Evolutionary conservation across 2,888 invertebrate species (phyloP).

Genomic region (Dynastes maya): DNA sequence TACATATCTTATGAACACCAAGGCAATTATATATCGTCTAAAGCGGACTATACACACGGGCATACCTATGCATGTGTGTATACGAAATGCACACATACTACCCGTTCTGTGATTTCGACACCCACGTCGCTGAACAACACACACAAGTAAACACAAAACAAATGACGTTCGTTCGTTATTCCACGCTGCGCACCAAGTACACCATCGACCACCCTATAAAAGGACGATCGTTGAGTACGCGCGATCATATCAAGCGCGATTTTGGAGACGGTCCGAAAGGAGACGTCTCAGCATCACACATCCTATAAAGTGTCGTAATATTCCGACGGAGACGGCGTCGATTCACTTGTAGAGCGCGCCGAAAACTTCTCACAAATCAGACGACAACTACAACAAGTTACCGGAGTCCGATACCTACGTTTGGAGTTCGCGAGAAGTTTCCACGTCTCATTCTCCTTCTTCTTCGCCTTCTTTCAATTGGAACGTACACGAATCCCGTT

Average conservation of each 20-base stretch:
- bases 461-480: not conserved
- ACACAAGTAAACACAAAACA: slow-evolving; percentile 40
- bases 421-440: slow-evolving; percentile 6
- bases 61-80: not conserved
- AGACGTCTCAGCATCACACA: slow-evolving; percentile 13
- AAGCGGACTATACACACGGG: not conserved
- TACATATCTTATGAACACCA: too few species aligned
- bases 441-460: not conserved
- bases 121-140: slow-evolving; percentile 36
- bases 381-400: slow-evolving; percentile 8
- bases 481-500: not conserved
- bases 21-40: too few species aligned
- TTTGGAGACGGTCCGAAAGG: slow-evolving; percentile 34
- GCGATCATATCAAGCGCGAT: slow-evolving; percentile 49
- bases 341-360: slow-evolving; percentile 39
- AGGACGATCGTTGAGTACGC: slow-evolving; percentile 43
- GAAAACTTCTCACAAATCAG: slow-evolving; percentile 9
- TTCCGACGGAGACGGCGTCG: slow-evolving; percentile 20
- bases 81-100: not conserved
- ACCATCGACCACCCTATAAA: slow-evolving; percentile 49
- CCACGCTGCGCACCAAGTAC: slow-evolving; percentile 51
- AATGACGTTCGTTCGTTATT: slow-evolving; percentile 51
- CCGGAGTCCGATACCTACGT: not conserved
- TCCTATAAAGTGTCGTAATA: slow-evolving; percentile 29
- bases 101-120: slow-evolving; percentile 26